Base-by-base conservation (phyloP, 2,888 invertebrate genomes). In the Orgyia antiqua region DNA sequence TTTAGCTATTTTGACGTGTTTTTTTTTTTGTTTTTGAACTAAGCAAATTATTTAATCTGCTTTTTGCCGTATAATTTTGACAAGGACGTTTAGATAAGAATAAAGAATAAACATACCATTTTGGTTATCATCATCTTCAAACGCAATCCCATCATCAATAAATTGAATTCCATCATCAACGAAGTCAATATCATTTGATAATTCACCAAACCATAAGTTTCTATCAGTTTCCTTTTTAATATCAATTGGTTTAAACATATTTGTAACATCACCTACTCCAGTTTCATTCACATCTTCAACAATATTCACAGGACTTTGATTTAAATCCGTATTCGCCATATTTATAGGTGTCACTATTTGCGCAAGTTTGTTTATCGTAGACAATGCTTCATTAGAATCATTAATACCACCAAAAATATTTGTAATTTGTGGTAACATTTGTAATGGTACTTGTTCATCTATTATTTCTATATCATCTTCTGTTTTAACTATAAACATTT, bases 121-220 rank as follows among this genome's bases (percentile, higher is more conserved):
- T 11, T 19, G 7, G 10, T 25, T 6, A 29, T 47, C 51, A 28
- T 70, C 49, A 17, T 48, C 45, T 18, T 36, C 35, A 36, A 45
- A 54, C 19, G 43, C 50, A 6, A 58, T 58, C 2, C 58, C 58
- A 20, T 75, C 71, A 26, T 78, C 77, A 3, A 55, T 49, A 6
- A 72, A 47, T 30, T 68, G 72, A 8, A 75, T 68, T 0, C 67
- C 72, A n/a, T 72, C 63, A 20, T 71, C 68, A 11, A 46, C 58
- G 26, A 71, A 63, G 12, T 56, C 55, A 7, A 68, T 35, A 41
- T 66, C 37, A 40, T 45, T 35, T 0, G 49, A 30, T 10, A 58
- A 39, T 29, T 60, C 49, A n/a, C 55, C 53, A 4, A 40, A 50
- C n/a, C 38, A 25, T 8, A 29, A 37, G 4, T 15, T 9, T 2